A percentile compares a stretch with the other conserved stretches of the same genome.
Conservation (phyloP, 1,140 invertebrate species). For the Calosoma granatense region DNA sequence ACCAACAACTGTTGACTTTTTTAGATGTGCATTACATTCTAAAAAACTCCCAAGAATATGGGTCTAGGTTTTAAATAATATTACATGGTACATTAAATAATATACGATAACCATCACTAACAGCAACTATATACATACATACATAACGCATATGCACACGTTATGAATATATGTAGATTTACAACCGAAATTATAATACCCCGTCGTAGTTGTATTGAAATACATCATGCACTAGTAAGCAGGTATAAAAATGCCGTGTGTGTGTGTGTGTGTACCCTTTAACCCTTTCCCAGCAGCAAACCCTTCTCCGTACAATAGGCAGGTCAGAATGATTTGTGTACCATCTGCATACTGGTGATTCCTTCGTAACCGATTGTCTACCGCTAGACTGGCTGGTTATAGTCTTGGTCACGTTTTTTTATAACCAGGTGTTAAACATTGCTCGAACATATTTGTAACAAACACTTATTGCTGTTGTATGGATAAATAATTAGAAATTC, state of each 20-base stretch:
- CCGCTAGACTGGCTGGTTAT: background rate
- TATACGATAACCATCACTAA: background rate
- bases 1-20: background rate
- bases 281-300: background rate
- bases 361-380: background rate
- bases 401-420: background rate
- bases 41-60: background rate
- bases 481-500: too few relatives aligned
- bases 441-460: too few relatives aligned
- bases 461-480: too few relatives aligned
- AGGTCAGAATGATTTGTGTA: background rate
- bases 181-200: too few relatives aligned
- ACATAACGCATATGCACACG: background rate
- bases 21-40: background rate
- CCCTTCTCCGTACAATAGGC: background rate
- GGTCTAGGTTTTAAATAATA: background rate
- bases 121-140: background rate
- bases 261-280: background rate
- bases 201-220: background rate
- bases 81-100: background rate
- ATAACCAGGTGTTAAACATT: too few relatives aligned
- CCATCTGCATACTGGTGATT: background rate
- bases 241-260: background rate
- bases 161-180: background rate
- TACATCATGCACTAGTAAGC: background rate